Base-by-base conservation (phyloP, 2,888 invertebrate genomes). In the Brachyptera risi region DNA sequence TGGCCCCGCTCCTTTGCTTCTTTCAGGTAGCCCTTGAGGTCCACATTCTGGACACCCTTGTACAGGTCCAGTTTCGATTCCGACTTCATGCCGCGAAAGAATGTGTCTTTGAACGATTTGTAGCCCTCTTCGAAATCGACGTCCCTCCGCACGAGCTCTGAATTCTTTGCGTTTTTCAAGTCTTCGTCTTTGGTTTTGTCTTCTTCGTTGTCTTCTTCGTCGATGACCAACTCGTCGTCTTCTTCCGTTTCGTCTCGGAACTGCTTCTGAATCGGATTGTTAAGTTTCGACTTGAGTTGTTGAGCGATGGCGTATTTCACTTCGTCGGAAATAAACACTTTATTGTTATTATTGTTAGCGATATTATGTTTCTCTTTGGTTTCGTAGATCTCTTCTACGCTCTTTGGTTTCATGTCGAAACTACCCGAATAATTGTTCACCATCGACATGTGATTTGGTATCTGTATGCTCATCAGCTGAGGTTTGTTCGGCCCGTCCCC, bases 251-350 rank as follows among this genome's bases (percentile, higher is more conserved):
- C 37, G 37, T 35, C 35, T 7, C 19, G 9, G 37, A 11, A 15
- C 44, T 56, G 38, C 61, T 49, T 26, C 61, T 58, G 38, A 7
- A 44, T n/a, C 24, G 65, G 56, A 44, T 69, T 58, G 66, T 70
- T 63, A 62, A 71, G 60, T 65, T 71, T 66, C 64, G 68, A 60
- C 61, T 88, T 88, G 1, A 91, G 76, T 68, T 92, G 90, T 67
- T 90, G 88, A 15, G 90, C 87, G 50, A 92, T 84, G 0, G 91
- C 90, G 67, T 84, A 87, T 69, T 88, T 90, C 0, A 90, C 80
- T 68, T 86, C 83, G 66, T 85, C 84, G 0, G 83, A 83, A 21
- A 85, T 83, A 49, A 54, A 65, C n/a, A 58, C 24, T 9, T 62
- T 65, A 42, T 54, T 60, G 60, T 64, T 62, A 38, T 44, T 60